Conservation (phyloP, 2,888 invertebrate species). For the Gnatocerus cornutus region DNA sequence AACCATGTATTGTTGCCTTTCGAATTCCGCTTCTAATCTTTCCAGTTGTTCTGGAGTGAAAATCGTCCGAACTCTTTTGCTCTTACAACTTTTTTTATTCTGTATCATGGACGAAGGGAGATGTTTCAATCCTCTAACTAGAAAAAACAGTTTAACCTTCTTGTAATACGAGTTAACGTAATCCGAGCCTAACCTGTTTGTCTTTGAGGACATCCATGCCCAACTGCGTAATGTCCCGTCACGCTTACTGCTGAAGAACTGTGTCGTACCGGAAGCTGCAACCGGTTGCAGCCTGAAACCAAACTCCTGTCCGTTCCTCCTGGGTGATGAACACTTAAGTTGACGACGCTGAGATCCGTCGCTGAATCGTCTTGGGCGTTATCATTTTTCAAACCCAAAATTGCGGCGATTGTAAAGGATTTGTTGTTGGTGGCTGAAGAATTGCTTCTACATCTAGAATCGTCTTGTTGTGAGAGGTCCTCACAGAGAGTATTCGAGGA, state of each 20-base stretch:
- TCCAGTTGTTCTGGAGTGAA: constrained; percentile 98
- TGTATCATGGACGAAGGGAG: constrained; percentile 59
- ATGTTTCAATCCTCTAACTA: constrained; percentile 66
- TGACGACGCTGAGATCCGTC: constrained; percentile 70
- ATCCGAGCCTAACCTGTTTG: constrained; percentile 47
- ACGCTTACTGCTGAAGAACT: constrained; percentile 58
- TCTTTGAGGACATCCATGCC: constrained; percentile 53
- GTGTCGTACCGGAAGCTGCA: constrained; percentile 67
- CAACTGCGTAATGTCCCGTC: constrained; percentile 61
- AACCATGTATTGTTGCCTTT: constrained; percentile 98
- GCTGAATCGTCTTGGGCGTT: constrained; percentile 53
- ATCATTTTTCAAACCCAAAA: constrained; percentile 80
- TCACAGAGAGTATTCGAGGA: constrained; percentile 62
- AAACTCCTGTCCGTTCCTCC: constrained; percentile 56
- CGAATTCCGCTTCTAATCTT: constrained; percentile 94
- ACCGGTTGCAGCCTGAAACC: constrained; percentile 64
- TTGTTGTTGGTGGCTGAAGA: constrained; percentile 64
- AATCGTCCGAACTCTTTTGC: constrained; percentile 94
- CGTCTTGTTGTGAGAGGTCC: constrained; percentile 63
- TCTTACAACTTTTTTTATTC: constrained; percentile 75
- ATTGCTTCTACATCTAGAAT: constrained; percentile 63
- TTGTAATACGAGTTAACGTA: constrained; percentile 22
- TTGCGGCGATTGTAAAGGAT: constrained; percentile 92
- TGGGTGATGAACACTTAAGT: constrained; percentile 74
- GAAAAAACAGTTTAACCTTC: constrained; percentile 41